These are phyloP conservation scores for Nephrocerus scutellatus DNA, from an alignment of 2,888 invertebrate genomes.

Conservation along the genomic window DNA sequence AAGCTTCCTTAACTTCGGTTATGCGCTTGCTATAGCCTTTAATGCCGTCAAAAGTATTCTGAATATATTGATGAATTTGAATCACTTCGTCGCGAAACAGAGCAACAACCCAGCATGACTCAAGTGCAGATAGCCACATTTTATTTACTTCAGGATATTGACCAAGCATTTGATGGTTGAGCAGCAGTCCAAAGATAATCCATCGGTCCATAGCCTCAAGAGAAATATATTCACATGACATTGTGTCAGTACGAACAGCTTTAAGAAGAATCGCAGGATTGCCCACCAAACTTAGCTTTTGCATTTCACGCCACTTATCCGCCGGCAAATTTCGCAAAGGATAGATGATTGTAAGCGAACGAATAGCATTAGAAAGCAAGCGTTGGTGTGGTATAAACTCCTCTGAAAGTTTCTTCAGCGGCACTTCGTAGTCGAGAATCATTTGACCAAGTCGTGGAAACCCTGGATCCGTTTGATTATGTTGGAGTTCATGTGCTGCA, in stretches of 20 bases:
- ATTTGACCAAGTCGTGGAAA: conserved; percentile 95
- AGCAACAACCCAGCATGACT: conserved; percentile 89
- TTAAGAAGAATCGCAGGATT: conserved; percentile 92
- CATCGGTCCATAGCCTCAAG: conserved; percentile 93
- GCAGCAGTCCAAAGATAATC: conserved; percentile 90
- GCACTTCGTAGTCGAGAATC: conserved; percentile 96
- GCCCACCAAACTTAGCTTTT: conserved; percentile 86
- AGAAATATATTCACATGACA: conserved; percentile 96
- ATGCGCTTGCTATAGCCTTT: conserved; percentile 91
- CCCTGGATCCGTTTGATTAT: conserved; percentile 80
- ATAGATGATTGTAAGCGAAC: conserved; percentile 82
- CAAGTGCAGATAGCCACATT: conserved; percentile 86
- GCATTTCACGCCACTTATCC: conserved; percentile 89
- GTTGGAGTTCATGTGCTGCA: conserved; percentile 93
- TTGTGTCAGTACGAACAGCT: conserved; percentile 89
- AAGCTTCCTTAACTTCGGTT: conserved; percentile 93
- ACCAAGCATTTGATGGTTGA: conserved; percentile 83
- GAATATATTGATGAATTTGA: conserved; percentile 89
- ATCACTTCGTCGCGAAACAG: conserved; percentile 96
- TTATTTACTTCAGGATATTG: conserved; percentile 73
- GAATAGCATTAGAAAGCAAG: conserved; percentile 74
- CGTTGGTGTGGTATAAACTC: conserved; percentile 95
- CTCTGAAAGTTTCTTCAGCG: conserved; percentile 89
- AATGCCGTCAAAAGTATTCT: conserved; percentile 86
- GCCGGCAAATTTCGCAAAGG: conserved; percentile 84